Evolutionary conservation across 37 sponge, comb jelly and placozoan genomes (phyloP), one percentile per base, ranked within the genome.

Genomic region (Haliclona indistincta): DNA sequence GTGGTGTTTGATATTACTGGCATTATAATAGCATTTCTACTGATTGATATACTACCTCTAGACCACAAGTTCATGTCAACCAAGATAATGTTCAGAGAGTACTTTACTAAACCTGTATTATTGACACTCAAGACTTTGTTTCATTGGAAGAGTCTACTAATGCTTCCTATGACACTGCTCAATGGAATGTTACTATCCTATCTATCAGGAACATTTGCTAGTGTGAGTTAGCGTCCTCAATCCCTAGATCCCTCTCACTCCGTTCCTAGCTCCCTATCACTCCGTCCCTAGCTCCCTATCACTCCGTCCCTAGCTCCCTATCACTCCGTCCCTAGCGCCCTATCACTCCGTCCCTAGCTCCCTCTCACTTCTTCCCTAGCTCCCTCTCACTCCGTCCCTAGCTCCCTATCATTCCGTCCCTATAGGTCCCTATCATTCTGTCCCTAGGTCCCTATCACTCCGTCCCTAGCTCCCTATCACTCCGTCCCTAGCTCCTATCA

Each of bases 101-200:
- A 44, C 34, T 2, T 83, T 26, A 75, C 54, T 58, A 55, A 54
- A 11, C 83, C 83, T 32, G 1, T 83, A 2, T 19, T 75, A 3
- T 75, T 42, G 0, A 62, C 72, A 1, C 26, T 75, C 33, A 67
- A 74, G 35, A 56, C 74, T 23, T 11, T 83, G 28, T 47, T 51
- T 22, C 36, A 68, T 49, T 56, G 43, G 36, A 84, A 52, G 43
- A 77, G 68, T 63, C 4, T 77, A 4, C 36, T 84, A 7, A 44
- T 77, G n/a, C 53, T 56, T 22, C 66, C 71, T 8, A 70, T 84
- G 43, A 56, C 39, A 30, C 6, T 69, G 3, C 37, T 41, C 64
- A 58, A 63, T 70, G 85, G 78, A 34, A 30, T 70, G 43, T 70
- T 76, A 36, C 44, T 69, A 20, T 53, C 78, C 0, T 84, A 71